Evolutionary conservation across 2,797 vertebrate genomes (phyloP).

Genomic region (Arctocebus calabarensis): DNA sequence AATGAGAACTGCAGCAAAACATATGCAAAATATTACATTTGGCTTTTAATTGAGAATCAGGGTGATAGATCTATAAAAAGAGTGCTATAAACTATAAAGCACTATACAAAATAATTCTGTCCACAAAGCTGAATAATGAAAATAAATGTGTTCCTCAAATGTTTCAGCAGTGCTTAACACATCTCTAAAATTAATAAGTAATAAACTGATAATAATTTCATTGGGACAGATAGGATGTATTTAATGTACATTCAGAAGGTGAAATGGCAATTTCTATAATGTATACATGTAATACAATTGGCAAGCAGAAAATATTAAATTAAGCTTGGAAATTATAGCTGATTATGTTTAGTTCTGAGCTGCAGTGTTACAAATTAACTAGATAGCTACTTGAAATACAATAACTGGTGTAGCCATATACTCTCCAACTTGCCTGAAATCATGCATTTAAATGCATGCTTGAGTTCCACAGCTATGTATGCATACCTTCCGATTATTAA

Average conservation of each 20-base stretch:
- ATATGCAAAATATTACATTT: slow-evolving; percentile 75
- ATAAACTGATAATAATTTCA: not conserved
- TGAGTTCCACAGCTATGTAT: slow-evolving; percentile 77
- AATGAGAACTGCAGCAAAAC: slow-evolving; percentile 62
- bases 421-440: slow-evolving; percentile 39
- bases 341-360: slow-evolving; percentile 85
- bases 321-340: slow-evolving; percentile 83
- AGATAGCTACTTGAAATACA: slow-evolving; percentile 82
- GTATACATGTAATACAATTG: slow-evolving; percentile 73
- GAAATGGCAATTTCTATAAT: slow-evolving; percentile 75
- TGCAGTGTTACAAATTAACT: slow-evolving; percentile 84
- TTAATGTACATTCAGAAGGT: slow-evolving; percentile 65
- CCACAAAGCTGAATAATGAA: slow-evolving; percentile 31
- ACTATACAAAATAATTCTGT: slow-evolving; percentile 44
- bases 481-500: slow-evolving; percentile 80
- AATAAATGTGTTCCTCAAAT: slow-evolving; percentile 61
- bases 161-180: not conserved
- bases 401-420: slow-evolving; percentile 74
- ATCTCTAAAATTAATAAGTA: slow-evolving; percentile 42
- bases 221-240: slow-evolving; percentile 45
- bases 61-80: not conserved
- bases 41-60: slow-evolving; percentile 74
- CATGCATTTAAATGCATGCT: slow-evolving; percentile 23
- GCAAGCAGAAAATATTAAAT: slow-evolving; percentile 85
- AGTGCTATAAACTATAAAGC: not conserved